Evolutionary conservation across 2,888 invertebrate species (phyloP).

Genomic region (Pheosia tremula): DNA sequence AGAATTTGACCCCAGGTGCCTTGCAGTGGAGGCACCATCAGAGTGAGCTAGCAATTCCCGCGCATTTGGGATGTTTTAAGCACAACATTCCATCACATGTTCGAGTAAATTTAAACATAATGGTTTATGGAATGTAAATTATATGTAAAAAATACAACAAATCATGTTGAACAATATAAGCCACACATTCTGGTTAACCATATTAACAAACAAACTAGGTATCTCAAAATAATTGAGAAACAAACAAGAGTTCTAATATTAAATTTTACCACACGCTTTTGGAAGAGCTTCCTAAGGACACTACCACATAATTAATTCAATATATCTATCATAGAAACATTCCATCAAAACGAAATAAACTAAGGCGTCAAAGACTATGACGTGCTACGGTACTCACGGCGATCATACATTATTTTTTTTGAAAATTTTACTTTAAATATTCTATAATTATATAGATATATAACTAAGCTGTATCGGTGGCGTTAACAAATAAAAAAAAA

Average conservation of each 20-base stretch:
- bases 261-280: conserved; percentile 59
- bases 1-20: no score
- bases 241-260: conserved; percentile 26
- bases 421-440: conserved; percentile 32
- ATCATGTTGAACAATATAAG: conserved; percentile 39
- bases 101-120: conserved; percentile 36
- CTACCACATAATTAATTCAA: conserved; percentile 63
- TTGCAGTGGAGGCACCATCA: neutral
- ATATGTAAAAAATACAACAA: conserved; percentile 35
- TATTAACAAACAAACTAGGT: conserved; percentile 43
- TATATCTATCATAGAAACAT: conserved; percentile 52
- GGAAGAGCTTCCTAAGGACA: conserved; percentile 70
- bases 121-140: conserved; percentile 47
- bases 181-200: conserved; percentile 50
- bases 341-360: conserved; percentile 54
- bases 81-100: conserved; percentile 28
- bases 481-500: conserved; percentile 44
- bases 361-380: conserved; percentile 43
- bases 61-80: neutral
- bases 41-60: no score
- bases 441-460: conserved; percentile 22
- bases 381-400: conserved; percentile 68
- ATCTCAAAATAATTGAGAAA: conserved; percentile 55
- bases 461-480: conserved; percentile 63
- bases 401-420: conserved; percentile 27